Evolutionary conservation across 2,797 vertebrate species (phyloP).

Genomic region (Lutjanus campechanus): DNA sequence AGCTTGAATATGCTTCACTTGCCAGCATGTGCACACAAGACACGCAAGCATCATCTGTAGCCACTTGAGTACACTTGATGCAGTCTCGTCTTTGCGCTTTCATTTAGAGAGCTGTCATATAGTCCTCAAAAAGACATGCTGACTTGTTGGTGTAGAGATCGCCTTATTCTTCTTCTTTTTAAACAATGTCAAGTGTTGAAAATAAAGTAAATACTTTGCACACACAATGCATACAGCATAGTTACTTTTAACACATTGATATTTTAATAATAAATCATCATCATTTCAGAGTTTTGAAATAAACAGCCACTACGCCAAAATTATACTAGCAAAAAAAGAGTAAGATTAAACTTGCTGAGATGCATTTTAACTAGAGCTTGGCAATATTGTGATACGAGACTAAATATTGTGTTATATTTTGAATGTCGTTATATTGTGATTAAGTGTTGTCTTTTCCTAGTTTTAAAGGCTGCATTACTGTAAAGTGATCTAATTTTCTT

Average conservation of each 20-base stretch:
- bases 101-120: neutral
- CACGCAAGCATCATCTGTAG: slow-evolving; percentile 8
- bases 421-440: too few species aligned
- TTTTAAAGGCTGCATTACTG: too few species aligned
- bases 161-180: neutral
- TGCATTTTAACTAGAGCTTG: neutral
- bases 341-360: neutral
- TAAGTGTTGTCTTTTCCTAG: too few species aligned
- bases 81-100: neutral
- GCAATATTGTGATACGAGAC: too few species aligned
- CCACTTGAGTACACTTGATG: slow-evolving; percentile 30
- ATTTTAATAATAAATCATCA: too few species aligned
- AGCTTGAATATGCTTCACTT: slow-evolving; percentile 38
- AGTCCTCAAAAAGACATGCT: slow-evolving; percentile 4
- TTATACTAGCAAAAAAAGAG: neutral
- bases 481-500: too few species aligned
- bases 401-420: too few species aligned
- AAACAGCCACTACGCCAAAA: neutral
- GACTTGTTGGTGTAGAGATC: neutral
- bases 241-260: neutral
- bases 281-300: neutral
- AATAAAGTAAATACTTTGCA: slow-evolving; percentile 10
- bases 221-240: neutral
- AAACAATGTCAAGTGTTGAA: slow-evolving; percentile 22
- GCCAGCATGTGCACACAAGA: slow-evolving; percentile 22